phyloP scores from a whole-genome alignment of 2,113 vertebrate species.

The Vireo altiloquus region DNA sequence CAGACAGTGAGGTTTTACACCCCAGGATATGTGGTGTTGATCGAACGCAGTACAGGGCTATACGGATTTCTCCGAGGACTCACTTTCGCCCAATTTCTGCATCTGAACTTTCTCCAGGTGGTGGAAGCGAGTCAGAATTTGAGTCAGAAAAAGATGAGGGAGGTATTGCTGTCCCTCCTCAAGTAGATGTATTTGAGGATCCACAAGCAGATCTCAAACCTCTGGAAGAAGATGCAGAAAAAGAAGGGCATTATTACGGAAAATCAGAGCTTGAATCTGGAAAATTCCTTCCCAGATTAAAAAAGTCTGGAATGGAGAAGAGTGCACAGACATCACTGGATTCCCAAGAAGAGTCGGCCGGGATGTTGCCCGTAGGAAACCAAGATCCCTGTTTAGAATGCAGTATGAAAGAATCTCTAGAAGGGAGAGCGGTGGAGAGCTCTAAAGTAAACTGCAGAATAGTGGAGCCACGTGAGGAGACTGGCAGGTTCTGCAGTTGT shows the following conservation, averaged over 20 bases:
- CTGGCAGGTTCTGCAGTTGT: constrained; percentile 78
- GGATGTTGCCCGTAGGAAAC: constrained; percentile 78
- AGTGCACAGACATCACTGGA: constrained; percentile 98
- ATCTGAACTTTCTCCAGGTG: constrained; percentile 93
- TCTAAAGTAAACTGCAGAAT: constrained; percentile 77
- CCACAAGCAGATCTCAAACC: constrained; percentile 96
- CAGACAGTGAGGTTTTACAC: constrained; percentile 87
- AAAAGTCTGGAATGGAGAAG: constrained; percentile 99
- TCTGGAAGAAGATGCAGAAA: constrained; percentile 97
- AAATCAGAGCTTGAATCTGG: constrained; percentile 98
- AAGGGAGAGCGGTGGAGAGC: constrained; percentile 68
- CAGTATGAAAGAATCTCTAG: constrained; percentile 75
- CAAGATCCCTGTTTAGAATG: constrained; percentile 86
- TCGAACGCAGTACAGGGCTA: constrained; percentile 94
- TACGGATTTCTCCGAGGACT: constrained; percentile 97
- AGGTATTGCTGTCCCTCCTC: constrained; percentile 77
- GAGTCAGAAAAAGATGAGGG: constrained; percentile 96
- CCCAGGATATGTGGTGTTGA: constrained; percentile 90
- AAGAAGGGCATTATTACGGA: constrained; percentile 94
- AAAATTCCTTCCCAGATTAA: constrained; percentile 93
- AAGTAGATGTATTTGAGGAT: constrained; percentile 88
- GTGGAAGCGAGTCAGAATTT: constrained; percentile 92
- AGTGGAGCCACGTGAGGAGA: constrained; percentile 79
- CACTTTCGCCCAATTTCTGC: constrained; percentile 98
- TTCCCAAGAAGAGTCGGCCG: constrained; percentile 90